Evolutionary conservation across 2,888 invertebrate genomes (phyloP).

Genomic region (Leucoptera coffeella): DNA sequence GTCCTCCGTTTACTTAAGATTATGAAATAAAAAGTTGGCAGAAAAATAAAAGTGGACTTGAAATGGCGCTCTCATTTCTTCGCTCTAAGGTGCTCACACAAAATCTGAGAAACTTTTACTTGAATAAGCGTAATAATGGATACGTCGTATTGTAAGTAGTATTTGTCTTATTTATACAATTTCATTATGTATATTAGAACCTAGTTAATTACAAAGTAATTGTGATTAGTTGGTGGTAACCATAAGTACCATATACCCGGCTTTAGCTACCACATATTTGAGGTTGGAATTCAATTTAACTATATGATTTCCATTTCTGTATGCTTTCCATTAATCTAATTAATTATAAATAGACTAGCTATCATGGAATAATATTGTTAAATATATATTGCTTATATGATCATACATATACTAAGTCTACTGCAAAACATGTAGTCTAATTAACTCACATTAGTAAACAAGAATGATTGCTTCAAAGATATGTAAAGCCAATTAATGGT

Average conservation of each 20-base stretch:
- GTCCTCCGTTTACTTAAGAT: no score
- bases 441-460: no score
- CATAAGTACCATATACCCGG: neutral
- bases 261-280: neutral
- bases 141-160: slow-evolving; percentile 65
- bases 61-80: slow-evolving; percentile 41
- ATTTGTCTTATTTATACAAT: neutral
- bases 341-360: no score
- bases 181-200: no score
- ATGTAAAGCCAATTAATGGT: no score
- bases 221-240: neutral
- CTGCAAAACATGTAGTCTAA: no score
- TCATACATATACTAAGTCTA: no score
- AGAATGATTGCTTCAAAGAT: no score
- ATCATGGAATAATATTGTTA: no score
- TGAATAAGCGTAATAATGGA: slow-evolving; percentile 56
- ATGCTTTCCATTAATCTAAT: neutral
- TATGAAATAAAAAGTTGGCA: no score
- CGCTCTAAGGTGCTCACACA: slow-evolving; percentile 26
- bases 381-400: no score
- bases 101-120: slow-evolving; percentile 31
- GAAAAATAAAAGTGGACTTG: no score
- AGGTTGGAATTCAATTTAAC: neutral
- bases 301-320: neutral
- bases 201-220: neutral